Evolutionary conservation across 2,888 invertebrate genomes (phyloP).

Genomic region (Laspeyria flexula): DNA sequence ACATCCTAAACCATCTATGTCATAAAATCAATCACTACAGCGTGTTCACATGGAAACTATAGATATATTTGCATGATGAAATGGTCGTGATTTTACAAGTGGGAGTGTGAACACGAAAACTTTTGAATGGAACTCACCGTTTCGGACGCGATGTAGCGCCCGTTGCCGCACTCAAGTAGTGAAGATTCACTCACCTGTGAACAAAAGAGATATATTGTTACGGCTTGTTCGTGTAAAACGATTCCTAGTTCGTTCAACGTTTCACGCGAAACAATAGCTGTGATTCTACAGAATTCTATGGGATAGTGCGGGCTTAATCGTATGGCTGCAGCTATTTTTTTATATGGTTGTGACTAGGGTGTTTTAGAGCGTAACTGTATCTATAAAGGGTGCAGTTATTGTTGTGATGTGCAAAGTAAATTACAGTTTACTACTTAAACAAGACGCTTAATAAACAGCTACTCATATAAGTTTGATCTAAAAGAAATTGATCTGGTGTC

Average conservation of each 20-base stretch:
- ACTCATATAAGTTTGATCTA: too few relatives aligned
- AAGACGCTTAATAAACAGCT: too few relatives aligned
- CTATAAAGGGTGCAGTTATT: neutral
- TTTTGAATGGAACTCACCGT: slow-evolving; percentile 76
- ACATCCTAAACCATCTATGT: neutral
- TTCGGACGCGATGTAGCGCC: slow-evolving; percentile 84
- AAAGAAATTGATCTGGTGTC: too few relatives aligned
- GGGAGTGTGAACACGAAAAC: slow-evolving; percentile 43
- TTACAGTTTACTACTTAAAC: too few relatives aligned
- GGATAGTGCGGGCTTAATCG: slow-evolving; percentile 28
- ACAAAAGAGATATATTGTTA: slow-evolving; percentile 53
- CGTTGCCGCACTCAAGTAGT: slow-evolving; percentile 86
- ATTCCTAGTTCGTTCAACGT: slow-evolving; percentile 23
- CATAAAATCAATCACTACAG: slow-evolving; percentile 8
- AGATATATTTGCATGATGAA: slow-evolving; percentile 23
- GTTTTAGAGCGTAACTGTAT: slow-evolving; percentile 15
- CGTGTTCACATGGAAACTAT: slow-evolving; percentile 22
- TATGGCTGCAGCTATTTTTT: slow-evolving; percentile 14
- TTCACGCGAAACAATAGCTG: slow-evolving; percentile 24
- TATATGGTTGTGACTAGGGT: slow-evolving; percentile 5
- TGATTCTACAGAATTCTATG: slow-evolving; percentile 23
- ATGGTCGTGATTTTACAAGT: slow-evolving; percentile 26
- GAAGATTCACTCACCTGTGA: slow-evolving; percentile 85
- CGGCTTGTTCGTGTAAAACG: slow-evolving; percentile 21
- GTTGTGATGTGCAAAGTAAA: neutral